Conservation (phyloP, 2,888 invertebrate species). For the Hipparchia semele region DNA sequence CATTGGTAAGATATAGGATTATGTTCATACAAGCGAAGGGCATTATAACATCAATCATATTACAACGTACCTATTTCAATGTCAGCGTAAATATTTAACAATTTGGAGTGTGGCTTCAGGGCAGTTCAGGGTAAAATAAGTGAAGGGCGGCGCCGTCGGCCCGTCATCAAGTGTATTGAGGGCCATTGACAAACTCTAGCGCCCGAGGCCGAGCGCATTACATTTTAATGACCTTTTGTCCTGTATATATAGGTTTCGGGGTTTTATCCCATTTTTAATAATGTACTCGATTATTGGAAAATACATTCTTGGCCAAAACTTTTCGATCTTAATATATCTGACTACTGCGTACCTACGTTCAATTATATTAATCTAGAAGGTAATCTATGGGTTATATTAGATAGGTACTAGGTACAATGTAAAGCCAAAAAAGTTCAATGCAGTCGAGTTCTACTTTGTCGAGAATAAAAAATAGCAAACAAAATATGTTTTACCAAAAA, state of each 20-base stretch:
- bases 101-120: conserved; percentile 12
- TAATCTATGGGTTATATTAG: too few relatives aligned
- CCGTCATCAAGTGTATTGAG: conserved; percentile 14
- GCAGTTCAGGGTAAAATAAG: conserved; percentile 15
- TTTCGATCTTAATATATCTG: too few relatives aligned
- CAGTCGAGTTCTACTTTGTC: too few relatives aligned
- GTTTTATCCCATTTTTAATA: neutral
- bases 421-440: too few relatives aligned
- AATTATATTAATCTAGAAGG: too few relatives aligned
- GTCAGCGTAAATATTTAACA: conserved; percentile 28
- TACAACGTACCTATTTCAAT: conserved; percentile 8
- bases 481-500: too few relatives aligned
- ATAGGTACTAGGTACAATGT: too few relatives aligned
- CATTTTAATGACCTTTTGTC: conserved; percentile 14
- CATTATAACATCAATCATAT: neutral
- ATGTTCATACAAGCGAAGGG: neutral
- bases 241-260: neutral
- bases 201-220: conserved; percentile 5
- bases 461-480: too few relatives aligned
- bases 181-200: conserved; percentile 23
- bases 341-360: too few relatives aligned
- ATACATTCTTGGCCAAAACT: too few relatives aligned
- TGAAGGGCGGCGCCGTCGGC: conserved; percentile 4
- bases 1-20: neutral
- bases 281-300: too few relatives aligned